Evolutionary conservation across 1,140 invertebrate species (phyloP).

Genomic region (Rhynchophorus ferrugineus): DNA sequence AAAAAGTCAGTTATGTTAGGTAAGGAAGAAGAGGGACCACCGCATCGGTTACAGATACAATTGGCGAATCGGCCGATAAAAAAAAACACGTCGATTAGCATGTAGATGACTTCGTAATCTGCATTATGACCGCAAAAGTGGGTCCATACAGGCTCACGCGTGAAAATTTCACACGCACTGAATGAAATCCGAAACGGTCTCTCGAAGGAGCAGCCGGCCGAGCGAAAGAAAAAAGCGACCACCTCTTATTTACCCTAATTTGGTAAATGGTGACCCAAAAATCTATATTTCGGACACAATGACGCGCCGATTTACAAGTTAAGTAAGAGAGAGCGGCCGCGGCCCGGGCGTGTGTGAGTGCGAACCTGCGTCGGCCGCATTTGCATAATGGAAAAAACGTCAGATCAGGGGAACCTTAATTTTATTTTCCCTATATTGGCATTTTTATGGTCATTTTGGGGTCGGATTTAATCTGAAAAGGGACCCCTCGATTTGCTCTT

Average conservation of each 20-base stretch:
- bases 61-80: too few species aligned
- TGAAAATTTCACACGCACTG: conserved; percentile 2
- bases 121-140: neutral
- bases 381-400: conserved; percentile 24
- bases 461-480: conserved; percentile 20
- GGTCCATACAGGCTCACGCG: neutral
- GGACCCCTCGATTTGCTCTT: conserved; percentile 7
- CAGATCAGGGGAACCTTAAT: conserved; percentile 19
- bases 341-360: neutral
- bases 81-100: too few species aligned
- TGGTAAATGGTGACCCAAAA: neutral
- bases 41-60: too few species aligned
- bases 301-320: conserved; percentile 22
- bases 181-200: neutral
- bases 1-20: too few species aligned
- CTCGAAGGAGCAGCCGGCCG: neutral
- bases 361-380: conserved; percentile 6
- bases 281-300: conserved; percentile 11
- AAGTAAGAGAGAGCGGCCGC: conserved; percentile 3
- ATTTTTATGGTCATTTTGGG: conserved; percentile 22
- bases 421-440: conserved; percentile 23
- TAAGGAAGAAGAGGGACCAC: too few species aligned
- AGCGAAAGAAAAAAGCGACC: neutral
- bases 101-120: neutral
- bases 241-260: conserved; percentile 9